Conservation (phyloP, 2,888 invertebrate species). For the Callinectes sapidus region DNA sequence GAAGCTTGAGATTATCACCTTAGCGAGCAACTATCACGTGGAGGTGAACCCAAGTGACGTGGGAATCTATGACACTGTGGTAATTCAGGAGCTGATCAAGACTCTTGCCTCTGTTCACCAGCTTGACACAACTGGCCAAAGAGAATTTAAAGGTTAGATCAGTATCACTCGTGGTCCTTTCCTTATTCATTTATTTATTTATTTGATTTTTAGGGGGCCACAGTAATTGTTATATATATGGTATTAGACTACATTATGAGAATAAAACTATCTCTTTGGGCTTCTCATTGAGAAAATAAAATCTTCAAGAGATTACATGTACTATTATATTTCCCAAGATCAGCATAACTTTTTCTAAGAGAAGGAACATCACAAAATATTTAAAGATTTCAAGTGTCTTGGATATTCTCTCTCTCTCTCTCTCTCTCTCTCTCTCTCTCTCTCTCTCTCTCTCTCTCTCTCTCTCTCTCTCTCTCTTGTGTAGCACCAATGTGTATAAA, state of each 20-base stretch:
- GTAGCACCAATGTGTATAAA: too few species aligned
- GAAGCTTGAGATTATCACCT: constrained; percentile 95
- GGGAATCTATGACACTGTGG: constrained; percentile 96
- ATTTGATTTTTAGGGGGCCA: background rate
- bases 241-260: too few species aligned
- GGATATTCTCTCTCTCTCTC: too few species aligned
- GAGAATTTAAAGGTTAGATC: constrained; percentile 89
- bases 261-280: background rate
- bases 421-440: too few species aligned
- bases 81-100: constrained; percentile 98
- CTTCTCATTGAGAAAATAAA: background rate
- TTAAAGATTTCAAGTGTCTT: too few species aligned
- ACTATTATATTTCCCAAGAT: too few species aligned
- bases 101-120: constrained; percentile 97
- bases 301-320: too few species aligned
- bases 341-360: too few species aligned
- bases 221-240: background rate
- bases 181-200: too few species aligned
- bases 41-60: constrained; percentile 98
- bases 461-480: too few species aligned
- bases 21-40: constrained; percentile 92
- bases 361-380: too few species aligned
- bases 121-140: constrained; percentile 89
- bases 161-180: background rate
- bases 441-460: too few species aligned